These are phyloP conservation scores for Hypsibius dujardini DNA, from an alignment of 1,140 invertebrate species.

Conservation along the genomic window DNA sequence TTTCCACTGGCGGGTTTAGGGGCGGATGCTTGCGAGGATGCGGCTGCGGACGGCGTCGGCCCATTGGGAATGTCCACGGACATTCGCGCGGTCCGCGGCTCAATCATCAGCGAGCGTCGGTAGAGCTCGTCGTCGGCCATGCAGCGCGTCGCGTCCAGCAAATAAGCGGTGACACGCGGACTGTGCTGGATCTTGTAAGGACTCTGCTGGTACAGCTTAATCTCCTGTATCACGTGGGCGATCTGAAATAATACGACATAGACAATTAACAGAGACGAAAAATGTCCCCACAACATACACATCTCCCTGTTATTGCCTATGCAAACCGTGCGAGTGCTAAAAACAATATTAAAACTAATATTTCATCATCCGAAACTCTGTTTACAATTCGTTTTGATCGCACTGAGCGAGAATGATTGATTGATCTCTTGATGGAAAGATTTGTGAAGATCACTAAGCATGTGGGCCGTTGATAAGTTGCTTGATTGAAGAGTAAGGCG, in stretches of 20 bases:
- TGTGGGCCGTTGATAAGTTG: too few relatives aligned
- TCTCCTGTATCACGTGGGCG: conserved; percentile 78
- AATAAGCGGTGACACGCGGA: conserved; percentile 48
- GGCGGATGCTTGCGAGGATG: neutral
- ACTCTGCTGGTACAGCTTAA: conserved; percentile 74
- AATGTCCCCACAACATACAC: too few relatives aligned
- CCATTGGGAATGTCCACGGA: conserved; percentile 5
- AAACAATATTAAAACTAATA: too few relatives aligned
- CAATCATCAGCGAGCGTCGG: conserved; percentile 58
- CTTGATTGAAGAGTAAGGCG: too few relatives aligned
- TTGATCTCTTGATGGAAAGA: too few relatives aligned
- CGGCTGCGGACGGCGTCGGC: neutral
- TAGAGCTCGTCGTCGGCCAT: conserved; percentile 67
- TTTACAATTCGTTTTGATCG: too few relatives aligned
- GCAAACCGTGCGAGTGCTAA: too few relatives aligned
- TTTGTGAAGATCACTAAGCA: too few relatives aligned
- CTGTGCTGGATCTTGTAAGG: conserved; percentile 75
- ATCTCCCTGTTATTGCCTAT: too few relatives aligned
- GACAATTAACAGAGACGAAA: neutral
- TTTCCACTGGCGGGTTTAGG: neutral
- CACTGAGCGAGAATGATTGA: too few relatives aligned
- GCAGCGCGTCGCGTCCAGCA: conserved; percentile 50
- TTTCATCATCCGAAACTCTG: too few relatives aligned
- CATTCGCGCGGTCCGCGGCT: conserved; percentile 42
- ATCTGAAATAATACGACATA: conserved; percentile 46